Conservation (phyloP, 2,888 invertebrate genomes). For the Polyploca ridens region DNA sequence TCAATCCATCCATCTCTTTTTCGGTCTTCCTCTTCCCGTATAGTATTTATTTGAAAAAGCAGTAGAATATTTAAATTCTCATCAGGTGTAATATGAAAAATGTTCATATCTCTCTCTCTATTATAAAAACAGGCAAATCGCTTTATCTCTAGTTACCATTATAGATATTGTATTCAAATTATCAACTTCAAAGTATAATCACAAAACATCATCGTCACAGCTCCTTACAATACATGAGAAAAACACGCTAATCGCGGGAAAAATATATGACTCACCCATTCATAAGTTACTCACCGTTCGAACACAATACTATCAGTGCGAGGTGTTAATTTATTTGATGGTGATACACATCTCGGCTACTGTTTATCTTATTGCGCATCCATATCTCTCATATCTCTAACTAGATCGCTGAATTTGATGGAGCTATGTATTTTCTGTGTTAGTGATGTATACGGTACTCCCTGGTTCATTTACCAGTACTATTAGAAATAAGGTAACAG, state of each 20-base stretch:
- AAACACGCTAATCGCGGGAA: conserved; percentile 43
- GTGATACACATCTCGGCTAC: conserved; percentile 25
- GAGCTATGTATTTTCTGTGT: not conserved
- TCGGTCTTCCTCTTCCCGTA: too few relatives aligned
- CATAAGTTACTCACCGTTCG: conserved; percentile 41
- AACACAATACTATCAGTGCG: conserved; percentile 28
- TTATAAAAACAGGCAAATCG: too few relatives aligned
- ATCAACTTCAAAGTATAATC: not conserved
- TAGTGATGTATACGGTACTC: too few relatives aligned
- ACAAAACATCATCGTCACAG: not conserved
- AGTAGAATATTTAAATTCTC: too few relatives aligned
- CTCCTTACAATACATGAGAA: conserved; percentile 30
- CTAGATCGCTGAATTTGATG: conserved; percentile 10
- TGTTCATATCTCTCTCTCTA: too few relatives aligned
- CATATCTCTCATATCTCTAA: conserved; percentile 15
- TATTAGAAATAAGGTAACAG: too few relatives aligned
- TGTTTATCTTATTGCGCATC: conserved; percentile 14
- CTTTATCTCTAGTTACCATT: too few relatives aligned
- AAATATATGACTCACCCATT: conserved; percentile 54
- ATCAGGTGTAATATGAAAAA: too few relatives aligned
- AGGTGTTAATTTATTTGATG: conserved; percentile 37
- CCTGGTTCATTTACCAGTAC: too few relatives aligned
- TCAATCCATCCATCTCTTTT: too few relatives aligned
- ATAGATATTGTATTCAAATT: not conserved
- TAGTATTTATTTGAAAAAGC: too few relatives aligned